Percentiles rank a stretch among this genome's conserved stretches.
Evolutionary conservation across 92 coral and sea anemone genomes (phyloP).

Genomic region (Montipora capitata): DNA sequence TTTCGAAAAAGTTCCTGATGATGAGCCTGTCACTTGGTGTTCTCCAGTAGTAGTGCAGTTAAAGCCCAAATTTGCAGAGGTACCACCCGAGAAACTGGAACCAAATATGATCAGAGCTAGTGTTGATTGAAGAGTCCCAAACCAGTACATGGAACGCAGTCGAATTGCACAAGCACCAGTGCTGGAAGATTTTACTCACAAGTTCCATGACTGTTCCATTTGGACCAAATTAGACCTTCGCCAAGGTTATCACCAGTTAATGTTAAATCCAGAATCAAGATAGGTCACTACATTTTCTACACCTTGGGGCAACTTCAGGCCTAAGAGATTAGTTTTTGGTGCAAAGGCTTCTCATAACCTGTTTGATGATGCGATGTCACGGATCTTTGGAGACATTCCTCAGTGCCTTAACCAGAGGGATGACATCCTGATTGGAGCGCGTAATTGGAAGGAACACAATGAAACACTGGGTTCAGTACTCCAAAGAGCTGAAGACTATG

Average conservation of each 20-base stretch:
- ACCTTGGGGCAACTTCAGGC: slow-evolving; percentile 48
- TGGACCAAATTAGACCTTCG: too few relatives aligned
- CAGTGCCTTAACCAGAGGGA: slow-evolving; percentile 65
- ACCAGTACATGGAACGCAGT: too few relatives aligned
- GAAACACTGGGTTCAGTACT: slow-evolving; percentile 6
- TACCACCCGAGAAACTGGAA: slow-evolving; percentile 46
- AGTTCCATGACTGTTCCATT: too few relatives aligned
- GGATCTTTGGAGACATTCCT: slow-evolving; percentile 62
- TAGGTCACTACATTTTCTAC: slow-evolving; percentile 32
- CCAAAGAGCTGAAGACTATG: slow-evolving; percentile 1
- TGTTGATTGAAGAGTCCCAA: too few relatives aligned
- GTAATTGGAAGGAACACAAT: slow-evolving; percentile 27
- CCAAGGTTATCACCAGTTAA: slow-evolving; percentile 63
- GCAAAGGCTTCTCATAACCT: slow-evolving; percentile 65
- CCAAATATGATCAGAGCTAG: slow-evolving; percentile 76
- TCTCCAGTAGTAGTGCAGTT: slow-evolving; percentile 70
- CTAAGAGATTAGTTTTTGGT: slow-evolving; percentile 53
- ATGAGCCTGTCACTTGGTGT: slow-evolving; percentile 64
- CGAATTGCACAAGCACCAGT: too few relatives aligned
- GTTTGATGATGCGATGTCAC: slow-evolving; percentile 65
- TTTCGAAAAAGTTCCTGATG: slow-evolving; percentile 77
- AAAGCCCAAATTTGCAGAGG: slow-evolving; percentile 62
- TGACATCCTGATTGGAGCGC: slow-evolving; percentile 29
- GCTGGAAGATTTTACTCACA: too few relatives aligned
- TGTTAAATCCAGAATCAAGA: slow-evolving; percentile 26